phyloP scores from a whole-genome alignment of 1,140 invertebrate genomes.

The Ostrea denselamellosa region DNA sequence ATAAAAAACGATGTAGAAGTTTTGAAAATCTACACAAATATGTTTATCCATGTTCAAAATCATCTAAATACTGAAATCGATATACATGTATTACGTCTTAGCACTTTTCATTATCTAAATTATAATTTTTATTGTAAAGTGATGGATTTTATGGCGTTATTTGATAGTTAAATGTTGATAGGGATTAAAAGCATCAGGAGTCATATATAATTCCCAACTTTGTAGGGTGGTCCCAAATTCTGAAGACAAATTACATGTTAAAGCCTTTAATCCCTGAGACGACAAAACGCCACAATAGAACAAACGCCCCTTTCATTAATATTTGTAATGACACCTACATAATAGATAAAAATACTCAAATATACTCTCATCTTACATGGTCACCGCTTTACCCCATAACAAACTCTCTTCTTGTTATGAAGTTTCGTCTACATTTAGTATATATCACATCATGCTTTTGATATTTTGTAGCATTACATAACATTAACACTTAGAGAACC shows the following conservation, averaged over 20 bases:
- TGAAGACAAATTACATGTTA: background rate
- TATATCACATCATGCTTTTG: background rate
- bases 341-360: constrained; percentile 4
- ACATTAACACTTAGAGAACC: background rate
- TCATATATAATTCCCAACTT: background rate
- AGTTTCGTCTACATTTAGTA: background rate
- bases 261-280: background rate
- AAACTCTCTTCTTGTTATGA: background rate
- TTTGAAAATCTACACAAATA: too few relatives aligned
- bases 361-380: too few relatives aligned
- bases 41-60: too few relatives aligned
- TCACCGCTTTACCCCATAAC: background rate
- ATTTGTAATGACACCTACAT: constrained; percentile 21
- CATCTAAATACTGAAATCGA: too few relatives aligned
- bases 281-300: background rate
- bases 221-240: background rate
- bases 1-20: background rate
- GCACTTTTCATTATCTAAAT: too few relatives aligned
- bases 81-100: too few relatives aligned
- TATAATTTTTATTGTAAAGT: too few relatives aligned
- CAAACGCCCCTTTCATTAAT: background rate
- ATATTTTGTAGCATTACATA: constrained; percentile 12
- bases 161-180: too few relatives aligned
- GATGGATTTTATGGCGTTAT: too few relatives aligned
- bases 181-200: background rate